phyloP scores from a whole-genome alignment of 2,797 vertebrate species.

The Cheirogaleus major region DNA sequence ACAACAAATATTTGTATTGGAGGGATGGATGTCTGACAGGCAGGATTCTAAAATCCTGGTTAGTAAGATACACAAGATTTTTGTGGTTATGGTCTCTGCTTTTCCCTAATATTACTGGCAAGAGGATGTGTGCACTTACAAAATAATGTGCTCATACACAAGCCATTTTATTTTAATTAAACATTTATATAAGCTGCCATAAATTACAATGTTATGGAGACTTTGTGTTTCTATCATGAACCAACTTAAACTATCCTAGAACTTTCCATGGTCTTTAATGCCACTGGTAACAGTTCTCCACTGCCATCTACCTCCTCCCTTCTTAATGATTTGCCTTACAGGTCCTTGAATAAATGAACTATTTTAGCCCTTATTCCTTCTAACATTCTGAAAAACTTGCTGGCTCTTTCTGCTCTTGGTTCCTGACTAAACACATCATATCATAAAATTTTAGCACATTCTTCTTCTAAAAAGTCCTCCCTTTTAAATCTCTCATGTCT shows the following conservation, averaged over 20 bases:
- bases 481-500: neutral
- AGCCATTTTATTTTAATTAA: slow-evolving; percentile 17
- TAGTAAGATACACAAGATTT: neutral
- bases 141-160: neutral
- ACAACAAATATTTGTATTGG: neutral
- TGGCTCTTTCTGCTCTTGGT: neutral
- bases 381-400: neutral
- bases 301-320: neutral
- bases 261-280: neutral
- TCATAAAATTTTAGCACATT: neutral
- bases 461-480: neutral
- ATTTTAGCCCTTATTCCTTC: neutral
- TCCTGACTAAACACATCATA: neutral
- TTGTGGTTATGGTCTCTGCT: neutral
- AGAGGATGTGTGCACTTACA: neutral
- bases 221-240: neutral
- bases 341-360: neutral
- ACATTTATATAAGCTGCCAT: neutral
- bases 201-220: neutral
- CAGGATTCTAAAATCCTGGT: neutral
- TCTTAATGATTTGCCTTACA: neutral
- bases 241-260: neutral
- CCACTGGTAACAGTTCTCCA: neutral
- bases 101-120: neutral
- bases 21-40: neutral